Conservation (phyloP, 2,113 vertebrate species). For the Eudyptes chrysolophus region DNA sequence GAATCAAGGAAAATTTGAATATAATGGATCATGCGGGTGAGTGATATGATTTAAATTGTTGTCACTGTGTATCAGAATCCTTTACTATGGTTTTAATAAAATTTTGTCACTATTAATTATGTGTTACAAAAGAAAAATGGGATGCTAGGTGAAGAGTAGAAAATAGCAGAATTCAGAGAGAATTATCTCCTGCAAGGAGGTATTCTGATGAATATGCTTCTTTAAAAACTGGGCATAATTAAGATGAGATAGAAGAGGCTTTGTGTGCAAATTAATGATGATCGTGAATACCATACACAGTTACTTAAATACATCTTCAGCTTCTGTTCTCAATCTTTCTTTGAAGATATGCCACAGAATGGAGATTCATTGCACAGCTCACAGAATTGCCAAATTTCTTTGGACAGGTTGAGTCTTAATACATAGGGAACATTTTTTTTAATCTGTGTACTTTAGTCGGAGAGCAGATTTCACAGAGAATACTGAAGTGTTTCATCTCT, state of each 20-base stretch:
- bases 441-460: not conserved
- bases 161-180: not conserved
- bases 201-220: not conserved
- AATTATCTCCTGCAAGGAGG: not conserved
- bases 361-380: not conserved
- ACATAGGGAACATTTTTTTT: not conserved
- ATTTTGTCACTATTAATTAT: slow-evolving; percentile 78
- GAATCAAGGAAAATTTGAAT: slow-evolving; percentile 99
- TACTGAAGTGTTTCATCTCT: not conserved
- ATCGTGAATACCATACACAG: not conserved
- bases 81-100: slow-evolving; percentile 36
- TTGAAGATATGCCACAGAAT: not conserved
- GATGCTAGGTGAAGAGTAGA: not conserved
- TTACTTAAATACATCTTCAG: not conserved
- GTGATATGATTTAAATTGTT: slow-evolving; percentile 70
- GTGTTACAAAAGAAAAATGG: slow-evolving; percentile 53
- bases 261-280: not conserved
- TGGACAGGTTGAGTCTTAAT: not conserved
- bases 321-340: not conserved
- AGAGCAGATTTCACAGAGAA: slow-evolving; percentile 9
- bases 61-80: not conserved
- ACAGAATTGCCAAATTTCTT: not conserved
- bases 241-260: not conserved
- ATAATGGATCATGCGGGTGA: slow-evolving; percentile 98
- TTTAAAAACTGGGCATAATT: no score